These are phyloP conservation scores for Pantala flavescens DNA, from an alignment of 1,140 invertebrate species.

Conservation along the genomic window DNA sequence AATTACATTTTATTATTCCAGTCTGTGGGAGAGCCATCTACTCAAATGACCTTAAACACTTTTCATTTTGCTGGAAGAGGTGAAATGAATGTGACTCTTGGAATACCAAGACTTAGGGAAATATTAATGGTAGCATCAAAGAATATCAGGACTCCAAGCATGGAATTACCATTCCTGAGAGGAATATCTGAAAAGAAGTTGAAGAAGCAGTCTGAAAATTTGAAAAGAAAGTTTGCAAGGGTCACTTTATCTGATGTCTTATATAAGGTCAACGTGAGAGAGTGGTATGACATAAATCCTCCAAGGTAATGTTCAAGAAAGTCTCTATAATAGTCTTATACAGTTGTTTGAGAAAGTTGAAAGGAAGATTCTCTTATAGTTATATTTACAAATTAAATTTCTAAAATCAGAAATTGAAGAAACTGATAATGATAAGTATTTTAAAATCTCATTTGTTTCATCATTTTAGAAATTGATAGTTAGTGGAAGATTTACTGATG, in stretches of 20 bases:
- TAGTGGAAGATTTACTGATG: too few relatives aligned
- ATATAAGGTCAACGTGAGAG: slow-evolving; percentile 57
- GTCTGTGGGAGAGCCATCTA: slow-evolving; percentile 96
- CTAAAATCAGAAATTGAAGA: too few relatives aligned
- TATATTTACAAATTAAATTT: too few relatives aligned
- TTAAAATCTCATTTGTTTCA: too few relatives aligned
- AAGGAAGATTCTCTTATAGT: too few relatives aligned
- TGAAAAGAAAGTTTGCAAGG: slow-evolving; percentile 59
- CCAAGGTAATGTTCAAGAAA: slow-evolving; percentile 32
- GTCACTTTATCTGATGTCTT: slow-evolving; percentile 70
- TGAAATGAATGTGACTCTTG: slow-evolving; percentile 99
- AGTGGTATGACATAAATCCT: slow-evolving; percentile 44
- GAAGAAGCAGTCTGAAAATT: slow-evolving; percentile 48
- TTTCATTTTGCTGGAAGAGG: slow-evolving; percentile 99
- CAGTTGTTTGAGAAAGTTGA: too few relatives aligned
- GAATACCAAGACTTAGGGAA: slow-evolving; percentile 92
- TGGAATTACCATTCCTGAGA: slow-evolving; percentile 76
- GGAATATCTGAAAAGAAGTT: slow-evolving; percentile 31
- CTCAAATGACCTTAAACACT: slow-evolving; percentile 99
- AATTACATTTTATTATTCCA: slow-evolving; percentile 24
- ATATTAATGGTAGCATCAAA: slow-evolving; percentile 92
- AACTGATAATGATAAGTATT: too few relatives aligned
- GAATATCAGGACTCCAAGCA: slow-evolving; percentile 88
- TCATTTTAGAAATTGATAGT: too few relatives aligned
- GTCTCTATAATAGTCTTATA: too few relatives aligned